Conservation (phyloP, 2,113 vertebrate genomes). For the Noctilio leporinus region DNA sequence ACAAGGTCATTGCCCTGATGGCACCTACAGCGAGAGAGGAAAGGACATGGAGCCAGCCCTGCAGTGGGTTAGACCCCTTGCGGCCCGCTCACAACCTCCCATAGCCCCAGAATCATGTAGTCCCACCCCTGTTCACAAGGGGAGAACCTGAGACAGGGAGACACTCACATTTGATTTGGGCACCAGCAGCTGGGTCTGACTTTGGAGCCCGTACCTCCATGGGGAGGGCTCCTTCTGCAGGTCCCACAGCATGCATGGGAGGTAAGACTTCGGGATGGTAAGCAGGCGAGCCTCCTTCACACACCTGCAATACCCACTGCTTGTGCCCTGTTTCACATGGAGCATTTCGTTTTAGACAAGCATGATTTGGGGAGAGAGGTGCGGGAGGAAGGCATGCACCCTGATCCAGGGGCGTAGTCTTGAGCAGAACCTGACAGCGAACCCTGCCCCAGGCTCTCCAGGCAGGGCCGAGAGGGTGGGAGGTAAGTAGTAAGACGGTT, state of each 20-base stretch:
- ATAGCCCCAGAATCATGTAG: not conserved
- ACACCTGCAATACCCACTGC: fast-evolving
- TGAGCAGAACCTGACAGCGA: not conserved
- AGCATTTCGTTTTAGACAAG: not conserved
- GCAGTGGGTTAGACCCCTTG: not conserved
- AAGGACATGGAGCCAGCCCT: not conserved
- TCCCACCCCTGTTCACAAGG: not conserved
- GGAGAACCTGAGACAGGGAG: not conserved
- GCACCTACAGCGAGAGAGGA: not conserved
- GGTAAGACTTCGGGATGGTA: fast-evolving
- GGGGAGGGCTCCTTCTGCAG: not conserved
- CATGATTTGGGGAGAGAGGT: not conserved
- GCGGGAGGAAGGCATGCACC: not conserved
- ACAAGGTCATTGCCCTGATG: too few relatives aligned
- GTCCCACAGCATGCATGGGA: not conserved
- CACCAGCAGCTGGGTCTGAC: not conserved
- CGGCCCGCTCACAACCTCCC: not conserved
- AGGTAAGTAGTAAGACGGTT: not conserved
- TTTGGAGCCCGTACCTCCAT: fast-evolving
- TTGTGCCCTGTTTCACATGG: not conserved
- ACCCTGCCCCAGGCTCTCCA: not conserved
- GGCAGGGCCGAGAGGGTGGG: not conserved
- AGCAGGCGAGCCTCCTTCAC: not conserved
- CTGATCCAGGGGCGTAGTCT: not conserved
- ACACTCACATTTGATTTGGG: not conserved